Conservation (phyloP, 2,797 vertebrate species). For the Arctocebus calabarensis region DNA sequence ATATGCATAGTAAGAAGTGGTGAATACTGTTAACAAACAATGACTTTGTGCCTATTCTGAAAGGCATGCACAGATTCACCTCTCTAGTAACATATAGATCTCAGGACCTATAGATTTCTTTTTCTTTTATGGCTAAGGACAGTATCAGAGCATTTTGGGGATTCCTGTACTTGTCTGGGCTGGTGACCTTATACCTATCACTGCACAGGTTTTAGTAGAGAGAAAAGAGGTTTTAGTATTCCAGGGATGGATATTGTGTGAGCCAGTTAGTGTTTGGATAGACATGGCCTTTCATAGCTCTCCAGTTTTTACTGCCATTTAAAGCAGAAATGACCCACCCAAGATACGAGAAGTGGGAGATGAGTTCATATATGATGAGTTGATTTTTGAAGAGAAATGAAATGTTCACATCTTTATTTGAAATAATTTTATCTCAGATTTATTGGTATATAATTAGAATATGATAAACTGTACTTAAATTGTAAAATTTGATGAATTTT, state of each 20-base stretch:
- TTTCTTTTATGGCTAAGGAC: background rate
- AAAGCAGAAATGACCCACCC: background rate
- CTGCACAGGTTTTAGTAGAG: background rate
- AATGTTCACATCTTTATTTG: background rate
- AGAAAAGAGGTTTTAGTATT: background rate
- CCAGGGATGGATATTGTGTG: background rate
- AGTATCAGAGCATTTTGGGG: slow-evolving; percentile 1
- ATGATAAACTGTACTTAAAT: background rate
- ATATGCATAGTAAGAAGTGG: background rate
- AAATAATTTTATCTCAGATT: background rate
- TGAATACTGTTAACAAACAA: background rate
- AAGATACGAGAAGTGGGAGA: background rate
- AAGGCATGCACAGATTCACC: background rate
- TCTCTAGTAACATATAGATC: background rate
- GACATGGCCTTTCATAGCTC: background rate
- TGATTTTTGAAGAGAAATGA: background rate
- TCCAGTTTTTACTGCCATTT: background rate
- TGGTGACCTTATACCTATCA: background rate
- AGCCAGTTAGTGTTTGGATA: background rate
- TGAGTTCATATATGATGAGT: background rate
- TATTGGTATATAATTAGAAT: background rate
- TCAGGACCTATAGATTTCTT: background rate
- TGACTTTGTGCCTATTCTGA: background rate
- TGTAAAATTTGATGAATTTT: background rate
- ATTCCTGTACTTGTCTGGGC: background rate